Evolutionary conservation across 2,113 vertebrate genomes (phyloP), one percentile per base, ranked within the genome.

Genomic region (Microcebus jonahi): DNA sequence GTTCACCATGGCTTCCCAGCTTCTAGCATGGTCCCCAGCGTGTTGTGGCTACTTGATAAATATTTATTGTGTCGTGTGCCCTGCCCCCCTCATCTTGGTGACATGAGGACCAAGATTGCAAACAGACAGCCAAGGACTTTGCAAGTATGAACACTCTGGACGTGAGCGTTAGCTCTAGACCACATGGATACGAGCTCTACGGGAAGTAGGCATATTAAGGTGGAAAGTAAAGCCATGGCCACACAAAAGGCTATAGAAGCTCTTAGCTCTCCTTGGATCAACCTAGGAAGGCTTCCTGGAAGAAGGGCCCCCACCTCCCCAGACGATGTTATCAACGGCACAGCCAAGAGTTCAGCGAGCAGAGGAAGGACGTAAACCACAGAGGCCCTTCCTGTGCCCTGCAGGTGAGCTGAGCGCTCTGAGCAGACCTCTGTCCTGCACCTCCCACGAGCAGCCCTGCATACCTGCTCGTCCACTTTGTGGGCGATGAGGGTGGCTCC

Each of bases 381-480:
- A 8, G 48, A 4, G 71, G 31, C 23, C 25, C 42, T 12, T 45
- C 8, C 29, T 31, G 48, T 39, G 65, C 6, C 25, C 0, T 6
- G n/a, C 27, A 9, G 14, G 31, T 11, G 61, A 92, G 42, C 2
- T 9, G 14, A 48, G 50, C 6, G 6, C 13, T 6, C 20, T 2
- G 31, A 8, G 36, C 71, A 42, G 75, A 20, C 5, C 48, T 57
- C 53, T 20, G n/a, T 42, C 67, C 85, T 42, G 42, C 20, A 29
- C 71, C 23, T 23, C 77, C 71, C 1, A 25, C 25, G 36, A 77
- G 7, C 0, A 13, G 73, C 14, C 85, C 65, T 8, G 0, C 94
- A 42, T 98, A 99, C 99, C 99, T 99, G 99, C 42, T 99, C 98
- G 0, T 99, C 99, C 94, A 99, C 94, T 97, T 99, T 98, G 97